Base-by-base conservation (phyloP, 2,888 invertebrate genomes). In the Altica lythri region DNA sequence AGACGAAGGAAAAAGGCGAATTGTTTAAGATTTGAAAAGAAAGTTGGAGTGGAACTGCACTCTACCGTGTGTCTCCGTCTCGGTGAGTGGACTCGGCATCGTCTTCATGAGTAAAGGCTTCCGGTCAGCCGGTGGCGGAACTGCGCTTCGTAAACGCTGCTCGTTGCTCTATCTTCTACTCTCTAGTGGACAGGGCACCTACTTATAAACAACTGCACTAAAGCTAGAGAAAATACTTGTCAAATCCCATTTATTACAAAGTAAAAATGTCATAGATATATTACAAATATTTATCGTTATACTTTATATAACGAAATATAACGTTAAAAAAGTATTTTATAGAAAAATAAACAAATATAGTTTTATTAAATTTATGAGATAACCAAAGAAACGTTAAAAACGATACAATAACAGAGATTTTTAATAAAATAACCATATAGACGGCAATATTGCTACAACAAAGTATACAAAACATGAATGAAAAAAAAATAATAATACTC, bases 121-220 rank as follows among this genome's bases (percentile, higher is more conserved):
- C 55, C 55, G 55, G 55, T 55, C 55, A 55, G 55, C 55, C 55
- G 55, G 46, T 55, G 29, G 55, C 55, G 55, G 55, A 55, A 51
- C 55, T 55, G 18, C 55, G 55, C 50, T 55, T 50, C 47, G 55
- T 32, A 38, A 32, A 53, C 38, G 40, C 32, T 40, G 40, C 32
- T 51, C 17, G 27, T 34, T 53, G 42, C 53, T 48, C 48, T 53
- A 53, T 50, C 55, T 55, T 55, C 55, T 44, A 38, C 50, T 50
- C 50, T 42, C 45, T 46, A 50, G 22, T 55, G 55, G 55, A 55
- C 55, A 50, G 22, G 27, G 48, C 47, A 37, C 43, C 30, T 13
- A 32, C 19, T 19, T 16, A 14, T 14, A 16, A 30, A 40, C 14
- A 49, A 49, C 49, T 49, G 49, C 49, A 40, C 49, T 13, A 4